These are phyloP conservation scores for Pogonus chalceus DNA, from an alignment of 1,140 invertebrate genomes.

Conservation along the genomic window DNA sequence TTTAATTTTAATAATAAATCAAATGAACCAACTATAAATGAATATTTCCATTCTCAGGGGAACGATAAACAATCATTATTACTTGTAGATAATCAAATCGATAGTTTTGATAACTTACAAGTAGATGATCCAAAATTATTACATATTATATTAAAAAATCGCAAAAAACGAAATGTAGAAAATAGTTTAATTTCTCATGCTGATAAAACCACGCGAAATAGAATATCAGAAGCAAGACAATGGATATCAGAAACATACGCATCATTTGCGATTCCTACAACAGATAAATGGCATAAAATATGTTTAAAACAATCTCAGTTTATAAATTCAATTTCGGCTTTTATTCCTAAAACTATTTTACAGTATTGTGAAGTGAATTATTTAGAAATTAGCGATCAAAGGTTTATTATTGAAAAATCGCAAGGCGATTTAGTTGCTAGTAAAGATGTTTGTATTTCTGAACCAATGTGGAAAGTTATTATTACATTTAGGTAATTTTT, in stretches of 20 bases:
- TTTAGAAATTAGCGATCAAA: conserved; percentile 63
- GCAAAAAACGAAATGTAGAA: conserved; percentile 18
- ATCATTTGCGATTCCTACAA: conserved; percentile 70
- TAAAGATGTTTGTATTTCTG: conserved; percentile 64
- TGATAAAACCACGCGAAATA: conserved; percentile 41
- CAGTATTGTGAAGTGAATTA: conserved; percentile 64
- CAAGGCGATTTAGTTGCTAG: conserved; percentile 73
- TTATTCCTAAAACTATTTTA: conserved; percentile 60
- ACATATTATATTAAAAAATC: too few relatives aligned
- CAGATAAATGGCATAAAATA: conserved; percentile 64
- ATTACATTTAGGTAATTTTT: too few relatives aligned
- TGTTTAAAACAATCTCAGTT: conserved; percentile 68
- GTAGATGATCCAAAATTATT: neutral
- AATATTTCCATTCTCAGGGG: too few relatives aligned
- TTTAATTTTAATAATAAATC: too few relatives aligned
- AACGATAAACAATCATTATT: too few relatives aligned
- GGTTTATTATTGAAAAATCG: conserved; percentile 65
- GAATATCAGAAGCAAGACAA: conserved; percentile 60
- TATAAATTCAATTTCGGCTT: conserved; percentile 63
- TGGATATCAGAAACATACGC: conserved; percentile 77
- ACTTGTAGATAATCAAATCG: too few relatives aligned
- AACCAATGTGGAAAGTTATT: conserved; percentile 70
- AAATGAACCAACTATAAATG: too few relatives aligned
- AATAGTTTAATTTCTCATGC: conserved; percentile 36
- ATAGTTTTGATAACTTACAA: too few relatives aligned